Evolutionary conservation across 1,140 invertebrate genomes (phyloP), one percentile per base, ranked within the genome.

Genomic region (Drosophila parabipectinata): DNA sequence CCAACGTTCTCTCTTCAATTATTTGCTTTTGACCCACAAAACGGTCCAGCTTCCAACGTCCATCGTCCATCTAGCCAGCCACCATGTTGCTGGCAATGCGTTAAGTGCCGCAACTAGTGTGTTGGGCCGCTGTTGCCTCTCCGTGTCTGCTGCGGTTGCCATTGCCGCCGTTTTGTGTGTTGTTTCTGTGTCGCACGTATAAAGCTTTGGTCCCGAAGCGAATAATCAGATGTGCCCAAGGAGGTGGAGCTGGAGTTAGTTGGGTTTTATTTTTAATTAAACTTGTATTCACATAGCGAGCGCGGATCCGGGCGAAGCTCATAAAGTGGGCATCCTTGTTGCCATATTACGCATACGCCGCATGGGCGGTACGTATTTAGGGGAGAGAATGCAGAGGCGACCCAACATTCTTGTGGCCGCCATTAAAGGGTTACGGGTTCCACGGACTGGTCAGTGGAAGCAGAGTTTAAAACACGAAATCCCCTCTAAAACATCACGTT

Each of bases 201-300:
- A 64, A 44, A 51, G 26, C 71, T 9, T 14, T 21, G 56, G 32
- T 55, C 55, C 69, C 52, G 62, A 45, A 66, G 77, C 79, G 52
- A 59, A 69, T 72, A 79, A 84, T 84, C 80, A 79, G 74, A 67
- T 56, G 57, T 48, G 48, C 28, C 53, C 72, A 14, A 12, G 63
- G 32, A 47, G 51, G 41, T 48, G 41, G 52, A 52, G 30, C 18
- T 30, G 58, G 57, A 64, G 68, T 44, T 44, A 44, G 41, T 50
- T 62, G 69, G 79, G 79, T 72, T 87, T 81, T 87, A 87, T 87
- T 87, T 84, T 84, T 84, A 84, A 84, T 84, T 84, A 84, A 84
- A 87, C 60, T 72, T 48, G 28, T 52, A 77, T 62, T 72, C 56
- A 47, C 32, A 56, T 10, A 54, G 52, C 41, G 59, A 39, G 44